phyloP scores from a whole-genome alignment of 2,797 vertebrate species.

The Hylomyscus alleni region DNA sequence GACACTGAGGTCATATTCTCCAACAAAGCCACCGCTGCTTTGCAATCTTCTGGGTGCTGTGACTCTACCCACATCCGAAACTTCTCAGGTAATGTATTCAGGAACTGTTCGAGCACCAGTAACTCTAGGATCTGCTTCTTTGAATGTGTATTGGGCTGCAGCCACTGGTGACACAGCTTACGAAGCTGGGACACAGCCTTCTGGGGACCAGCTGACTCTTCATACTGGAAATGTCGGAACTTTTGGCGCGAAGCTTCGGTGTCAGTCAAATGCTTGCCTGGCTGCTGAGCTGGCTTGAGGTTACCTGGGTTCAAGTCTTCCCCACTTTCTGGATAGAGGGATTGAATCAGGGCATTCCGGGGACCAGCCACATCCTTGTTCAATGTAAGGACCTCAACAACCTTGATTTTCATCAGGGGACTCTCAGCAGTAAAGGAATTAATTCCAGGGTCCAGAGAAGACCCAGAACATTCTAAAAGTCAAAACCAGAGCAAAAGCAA shows the following conservation, averaged over 20 bases:
- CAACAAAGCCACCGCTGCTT: slow-evolving; percentile 67
- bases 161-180: slow-evolving; percentile 76
- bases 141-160: slow-evolving; percentile 60
- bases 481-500: slow-evolving; percentile 51
- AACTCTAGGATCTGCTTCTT: slow-evolving; percentile 79
- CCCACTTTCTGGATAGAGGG: slow-evolving; percentile 68
- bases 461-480: slow-evolving; percentile 51
- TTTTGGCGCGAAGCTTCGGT: slow-evolving; percentile 31
- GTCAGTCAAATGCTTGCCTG: neutral
- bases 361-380: slow-evolving; percentile 75
- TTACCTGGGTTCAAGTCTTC: neutral
- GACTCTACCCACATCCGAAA: slow-evolving; percentile 72
- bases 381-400: slow-evolving; percentile 81
- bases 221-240: slow-evolving; percentile 74
- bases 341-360: slow-evolving; percentile 75
- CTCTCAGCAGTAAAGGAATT: slow-evolving; percentile 27
- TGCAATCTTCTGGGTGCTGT: slow-evolving; percentile 67
- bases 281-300: neutral
- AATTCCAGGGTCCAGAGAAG: neutral
- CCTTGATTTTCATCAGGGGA: slow-evolving; percentile 63
- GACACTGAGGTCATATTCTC: slow-evolving; percentile 61
- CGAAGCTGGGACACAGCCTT: slow-evolving; percentile 65
- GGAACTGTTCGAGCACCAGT: slow-evolving; percentile 82
- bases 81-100: slow-evolving; percentile 51
- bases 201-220: neutral